Evolutionary conservation across 2,113 vertebrate species (phyloP).

Genomic region (Aythya baeri): DNA sequence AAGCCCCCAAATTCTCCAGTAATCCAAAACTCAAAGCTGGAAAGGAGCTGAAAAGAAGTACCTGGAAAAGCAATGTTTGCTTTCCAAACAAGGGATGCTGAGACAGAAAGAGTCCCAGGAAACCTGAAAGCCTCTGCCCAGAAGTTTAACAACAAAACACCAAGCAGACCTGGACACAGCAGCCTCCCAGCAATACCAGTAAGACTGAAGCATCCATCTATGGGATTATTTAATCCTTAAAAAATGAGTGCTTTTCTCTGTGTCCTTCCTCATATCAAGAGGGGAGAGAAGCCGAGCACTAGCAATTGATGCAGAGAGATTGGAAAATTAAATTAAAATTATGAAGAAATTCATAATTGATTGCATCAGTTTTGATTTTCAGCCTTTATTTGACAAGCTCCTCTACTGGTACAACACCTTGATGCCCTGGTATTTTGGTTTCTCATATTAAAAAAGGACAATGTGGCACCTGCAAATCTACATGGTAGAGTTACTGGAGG

Average conservation of each 20-base stretch:
- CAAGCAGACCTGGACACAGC: background rate
- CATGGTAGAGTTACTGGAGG: background rate
- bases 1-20: background rate
- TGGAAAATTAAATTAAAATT: background rate
- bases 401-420: rapidly evolving
- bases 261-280: rapidly evolving
- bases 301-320: background rate
- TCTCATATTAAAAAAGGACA: background rate
- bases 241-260: background rate
- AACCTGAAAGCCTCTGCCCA: background rate
- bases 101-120: rapidly evolving
- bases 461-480: rapidly evolving
- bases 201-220: too few species aligned
- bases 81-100: background rate
- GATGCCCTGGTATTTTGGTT: rapidly evolving
- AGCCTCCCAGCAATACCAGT: background rate
- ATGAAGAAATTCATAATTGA: background rate
- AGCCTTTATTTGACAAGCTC: background rate
- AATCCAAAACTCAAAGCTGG: background rate
- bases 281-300: rapidly evolving
- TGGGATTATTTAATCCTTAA: background rate
- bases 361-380: background rate
- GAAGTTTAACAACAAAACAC: background rate
- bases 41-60: background rate
- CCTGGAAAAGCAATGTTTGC: background rate